Evolutionary conservation across 2,888 invertebrate genomes (phyloP).

Genomic region (Oxycera nigricornis): DNA sequence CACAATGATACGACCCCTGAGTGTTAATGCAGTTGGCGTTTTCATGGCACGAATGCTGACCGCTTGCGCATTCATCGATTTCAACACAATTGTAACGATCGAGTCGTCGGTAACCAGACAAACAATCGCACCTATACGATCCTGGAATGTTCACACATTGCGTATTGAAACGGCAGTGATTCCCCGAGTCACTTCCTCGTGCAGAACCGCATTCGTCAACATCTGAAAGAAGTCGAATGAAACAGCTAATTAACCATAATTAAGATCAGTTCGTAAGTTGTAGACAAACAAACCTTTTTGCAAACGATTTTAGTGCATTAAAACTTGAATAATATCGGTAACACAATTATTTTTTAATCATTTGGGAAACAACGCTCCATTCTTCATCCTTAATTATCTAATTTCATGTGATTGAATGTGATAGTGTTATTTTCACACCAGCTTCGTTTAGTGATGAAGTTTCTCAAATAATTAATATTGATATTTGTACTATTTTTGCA

Average conservation of each 20-base stretch:
- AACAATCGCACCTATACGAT: constrained; percentile 84
- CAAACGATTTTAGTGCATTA: not conserved
- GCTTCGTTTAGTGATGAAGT: too few species aligned
- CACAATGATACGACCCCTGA: constrained; percentile 80
- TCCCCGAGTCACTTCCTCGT: constrained; percentile 78
- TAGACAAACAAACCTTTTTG: constrained; percentile 13
- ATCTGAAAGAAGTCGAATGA: constrained; percentile 65
- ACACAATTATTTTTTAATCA: not conserved
- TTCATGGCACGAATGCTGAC: constrained; percentile 75
- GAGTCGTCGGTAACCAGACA: constrained; percentile 76
- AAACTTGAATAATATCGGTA: too few species aligned
- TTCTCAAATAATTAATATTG: too few species aligned
- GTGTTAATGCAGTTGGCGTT: constrained; percentile 83
- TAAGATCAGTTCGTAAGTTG: constrained; percentile 26
- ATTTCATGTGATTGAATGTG: too few species aligned
- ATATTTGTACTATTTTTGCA: too few species aligned
- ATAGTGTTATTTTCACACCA: too few species aligned
- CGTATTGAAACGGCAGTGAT: constrained; percentile 86
- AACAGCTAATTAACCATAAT: constrained; percentile 26
- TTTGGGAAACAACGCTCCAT: not conserved
- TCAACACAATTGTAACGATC: constrained; percentile 83
- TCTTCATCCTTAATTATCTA: too few species aligned
- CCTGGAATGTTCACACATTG: constrained; percentile 83
- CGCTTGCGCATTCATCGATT: constrained; percentile 79
- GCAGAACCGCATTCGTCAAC: constrained; percentile 81